A percentile compares a stretch with the other conserved stretches of the same genome.
Evolutionary conservation across 2,888 invertebrate genomes (phyloP).

Genomic region (Tetramorium bicarinatum): DNA sequence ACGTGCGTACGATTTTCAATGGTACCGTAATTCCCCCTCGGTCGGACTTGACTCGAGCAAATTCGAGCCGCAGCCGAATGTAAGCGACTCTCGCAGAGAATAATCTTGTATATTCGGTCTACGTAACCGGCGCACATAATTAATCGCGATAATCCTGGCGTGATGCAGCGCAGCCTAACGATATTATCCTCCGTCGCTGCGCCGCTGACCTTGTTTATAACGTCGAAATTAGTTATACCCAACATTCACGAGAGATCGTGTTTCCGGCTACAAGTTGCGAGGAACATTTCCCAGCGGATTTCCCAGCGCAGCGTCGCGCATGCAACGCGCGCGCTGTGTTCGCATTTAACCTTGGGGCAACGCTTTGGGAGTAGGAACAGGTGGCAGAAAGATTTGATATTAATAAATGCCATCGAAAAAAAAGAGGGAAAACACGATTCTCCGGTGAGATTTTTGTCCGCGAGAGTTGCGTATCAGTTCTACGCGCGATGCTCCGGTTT

Average conservation of each 20-base stretch:
- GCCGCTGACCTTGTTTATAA: slow-evolving; percentile 72
- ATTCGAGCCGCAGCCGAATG: slow-evolving; percentile 31
- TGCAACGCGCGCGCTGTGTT: neutral
- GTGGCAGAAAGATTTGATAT: neutral
- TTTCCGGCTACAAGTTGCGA: slow-evolving; percentile 55
- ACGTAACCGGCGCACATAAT: slow-evolving; percentile 69
- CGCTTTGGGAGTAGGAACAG: slow-evolving; percentile 13
- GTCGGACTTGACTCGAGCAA: neutral
- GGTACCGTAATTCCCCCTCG: neutral
- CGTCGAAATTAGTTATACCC: slow-evolving; percentile 73
- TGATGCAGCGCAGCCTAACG: slow-evolving; percentile 72
- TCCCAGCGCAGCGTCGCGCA: slow-evolving; percentile 35
- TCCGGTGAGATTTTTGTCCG: neutral
- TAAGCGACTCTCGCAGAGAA: slow-evolving; percentile 33
- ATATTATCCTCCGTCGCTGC: slow-evolving; percentile 74
- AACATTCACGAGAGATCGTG: slow-evolving; percentile 67
- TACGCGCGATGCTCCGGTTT: neutral
- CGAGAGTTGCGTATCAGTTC: neutral
- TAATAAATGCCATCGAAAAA: neutral
- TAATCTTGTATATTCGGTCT: slow-evolving; percentile 63
- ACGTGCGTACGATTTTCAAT: neutral
- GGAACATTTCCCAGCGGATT: slow-evolving; percentile 41
- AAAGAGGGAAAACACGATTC: neutral
- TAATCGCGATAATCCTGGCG: slow-evolving; percentile 72
- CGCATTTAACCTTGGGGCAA: slow-evolving; percentile 43